Conservation (phyloP, 1,140 invertebrate species). For the Dinoponera quadriceps region DNA sequence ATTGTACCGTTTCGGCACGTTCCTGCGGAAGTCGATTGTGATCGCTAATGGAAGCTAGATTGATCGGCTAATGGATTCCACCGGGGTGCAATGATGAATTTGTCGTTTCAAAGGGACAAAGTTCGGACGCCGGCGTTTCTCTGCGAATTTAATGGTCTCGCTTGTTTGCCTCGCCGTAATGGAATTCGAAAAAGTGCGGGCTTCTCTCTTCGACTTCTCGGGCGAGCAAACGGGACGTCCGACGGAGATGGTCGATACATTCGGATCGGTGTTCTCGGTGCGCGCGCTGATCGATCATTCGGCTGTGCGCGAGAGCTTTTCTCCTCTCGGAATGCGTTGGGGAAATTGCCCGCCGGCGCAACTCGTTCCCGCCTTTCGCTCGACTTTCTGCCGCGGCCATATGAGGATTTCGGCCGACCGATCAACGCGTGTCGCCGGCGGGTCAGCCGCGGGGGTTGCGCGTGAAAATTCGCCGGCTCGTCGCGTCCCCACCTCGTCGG, state of each 20-base stretch:
- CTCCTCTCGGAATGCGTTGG: constrained; percentile 52
- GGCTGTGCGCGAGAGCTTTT: constrained; percentile 57
- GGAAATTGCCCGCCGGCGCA: constrained; percentile 60
- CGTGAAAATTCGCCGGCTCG: neutral
- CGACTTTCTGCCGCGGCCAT: constrained; percentile 51
- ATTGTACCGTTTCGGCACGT: constrained; percentile 21
- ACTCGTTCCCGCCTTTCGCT: constrained; percentile 52
- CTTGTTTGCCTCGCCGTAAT: neutral
- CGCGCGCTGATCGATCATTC: constrained; percentile 54
- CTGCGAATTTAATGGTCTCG: constrained; percentile 18
- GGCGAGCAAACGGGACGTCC: neutral
- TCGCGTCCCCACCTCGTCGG: neutral
- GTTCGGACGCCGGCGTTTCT: neutral
- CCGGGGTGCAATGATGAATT: constrained; percentile 18
- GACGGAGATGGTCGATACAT: constrained; percentile 24
- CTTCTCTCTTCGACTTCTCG: neutral
- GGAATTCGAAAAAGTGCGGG: constrained; percentile 2
- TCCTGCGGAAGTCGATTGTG: constrained; percentile 31
- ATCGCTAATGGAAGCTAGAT: constrained; percentile 32
- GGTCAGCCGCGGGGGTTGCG: neutral
- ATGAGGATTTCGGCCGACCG: constrained; percentile 26
- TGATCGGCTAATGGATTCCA: neutral
- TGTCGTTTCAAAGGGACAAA: neutral
- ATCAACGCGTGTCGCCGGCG: neutral
- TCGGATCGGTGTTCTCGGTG: constrained; percentile 36